Percentiles rank a stretch among this genome's conserved stretches.
These are phyloP conservation scores for Athalia rosae DNA, from an alignment of 2,888 invertebrate genomes.

Conservation along the genomic window DNA sequence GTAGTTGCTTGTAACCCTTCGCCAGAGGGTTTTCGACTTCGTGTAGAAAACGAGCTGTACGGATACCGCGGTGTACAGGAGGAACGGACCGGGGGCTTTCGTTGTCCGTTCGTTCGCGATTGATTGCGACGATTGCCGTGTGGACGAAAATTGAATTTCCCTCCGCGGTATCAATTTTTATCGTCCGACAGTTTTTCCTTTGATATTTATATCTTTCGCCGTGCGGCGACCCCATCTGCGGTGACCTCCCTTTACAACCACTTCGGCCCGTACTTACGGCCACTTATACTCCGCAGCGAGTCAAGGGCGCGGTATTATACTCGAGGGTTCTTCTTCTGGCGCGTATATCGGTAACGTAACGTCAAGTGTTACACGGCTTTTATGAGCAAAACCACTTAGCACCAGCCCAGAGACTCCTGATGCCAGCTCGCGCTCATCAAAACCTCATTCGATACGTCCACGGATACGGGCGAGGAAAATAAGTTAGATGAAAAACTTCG, in stretches of 20 bases:
- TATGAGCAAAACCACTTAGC: conserved; percentile 72
- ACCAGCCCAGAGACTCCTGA: conserved; percentile 58
- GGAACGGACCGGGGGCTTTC: conserved; percentile 5
- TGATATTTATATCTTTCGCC: conserved; percentile 4
- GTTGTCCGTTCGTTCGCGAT: not conserved
- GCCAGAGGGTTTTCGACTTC: conserved; percentile 29
- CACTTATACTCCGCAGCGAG: conserved; percentile 27
- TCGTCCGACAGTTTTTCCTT: not conserved
- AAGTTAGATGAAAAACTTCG: too few relatives aligned
- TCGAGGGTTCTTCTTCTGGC: not conserved
- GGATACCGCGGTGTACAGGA: not conserved
- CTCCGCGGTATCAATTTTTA: not conserved
- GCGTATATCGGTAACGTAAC: conserved; percentile 1
- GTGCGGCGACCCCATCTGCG: conserved; percentile 32
- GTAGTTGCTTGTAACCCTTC: not conserved
- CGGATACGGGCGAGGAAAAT: too few relatives aligned
- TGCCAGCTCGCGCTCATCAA: conserved; percentile 44
- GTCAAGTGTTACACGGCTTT: conserved; percentile 58
- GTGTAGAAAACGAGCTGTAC: not conserved
- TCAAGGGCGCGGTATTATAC: conserved; percentile 13
- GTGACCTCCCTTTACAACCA: not conserved
- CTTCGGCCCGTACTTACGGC: not conserved
- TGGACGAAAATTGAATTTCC: too few relatives aligned
- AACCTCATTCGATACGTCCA: not conserved
- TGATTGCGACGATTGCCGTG: too few relatives aligned